phyloP scores from a whole-genome alignment of 2,113 vertebrate genomes.

The Xerus inauris region DNA sequence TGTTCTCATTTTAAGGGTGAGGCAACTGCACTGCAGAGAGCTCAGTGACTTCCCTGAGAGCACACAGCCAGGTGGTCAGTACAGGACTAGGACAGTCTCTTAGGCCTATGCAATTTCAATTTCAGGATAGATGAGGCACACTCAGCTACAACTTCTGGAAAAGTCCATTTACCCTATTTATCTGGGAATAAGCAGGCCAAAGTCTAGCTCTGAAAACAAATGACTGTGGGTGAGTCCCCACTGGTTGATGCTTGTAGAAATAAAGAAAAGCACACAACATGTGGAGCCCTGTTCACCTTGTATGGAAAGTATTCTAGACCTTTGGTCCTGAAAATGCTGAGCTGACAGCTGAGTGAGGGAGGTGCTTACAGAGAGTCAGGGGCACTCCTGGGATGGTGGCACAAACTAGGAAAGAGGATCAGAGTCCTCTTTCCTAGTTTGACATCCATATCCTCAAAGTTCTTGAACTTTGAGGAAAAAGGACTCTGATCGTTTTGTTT shows the following conservation, averaged over 20 bases:
- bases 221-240: background rate
- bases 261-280: background rate
- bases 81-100: too few species aligned
- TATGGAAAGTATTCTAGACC: background rate
- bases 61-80: background rate
- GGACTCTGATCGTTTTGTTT: background rate
- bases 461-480: too few species aligned
- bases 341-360: background rate
- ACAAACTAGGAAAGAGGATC: background rate
- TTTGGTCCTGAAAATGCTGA: background rate
- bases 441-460: too few species aligned
- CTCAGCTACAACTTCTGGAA: background rate
- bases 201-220: background rate
- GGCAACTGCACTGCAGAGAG: background rate
- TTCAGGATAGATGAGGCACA: background rate
- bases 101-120: background rate
- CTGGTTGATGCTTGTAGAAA: background rate
- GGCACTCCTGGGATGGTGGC: too few species aligned
- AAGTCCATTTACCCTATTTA: background rate
- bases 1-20: background rate
- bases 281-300: too few species aligned
- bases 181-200: background rate
- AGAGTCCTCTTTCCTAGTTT: too few species aligned
- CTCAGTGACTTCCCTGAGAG: background rate
- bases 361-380: background rate